These are phyloP conservation scores for Craterocephalus amniculus DNA, from an alignment of 2,797 vertebrate species.

Conservation along the genomic window DNA sequence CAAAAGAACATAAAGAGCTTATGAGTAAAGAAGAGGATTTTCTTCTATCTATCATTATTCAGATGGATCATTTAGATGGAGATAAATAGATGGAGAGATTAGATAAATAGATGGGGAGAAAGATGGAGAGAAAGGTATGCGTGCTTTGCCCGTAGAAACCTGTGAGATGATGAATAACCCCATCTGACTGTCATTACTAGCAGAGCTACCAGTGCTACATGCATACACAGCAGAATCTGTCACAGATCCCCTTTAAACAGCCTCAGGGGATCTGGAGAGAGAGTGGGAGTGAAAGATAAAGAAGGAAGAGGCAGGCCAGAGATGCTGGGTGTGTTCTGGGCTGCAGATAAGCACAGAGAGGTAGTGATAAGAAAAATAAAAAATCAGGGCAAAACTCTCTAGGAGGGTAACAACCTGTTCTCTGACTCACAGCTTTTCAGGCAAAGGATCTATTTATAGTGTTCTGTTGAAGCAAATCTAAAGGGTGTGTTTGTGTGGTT, in stretches of 20 bases:
- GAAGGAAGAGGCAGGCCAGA: slow-evolving; percentile 13
- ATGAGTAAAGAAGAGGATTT: slow-evolving; percentile 38
- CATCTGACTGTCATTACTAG: slow-evolving; percentile 59
- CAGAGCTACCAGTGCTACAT: slow-evolving; percentile 40
- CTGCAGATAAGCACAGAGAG: slow-evolving; percentile 36
- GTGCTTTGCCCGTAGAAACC: slow-evolving; percentile 34
- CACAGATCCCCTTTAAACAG: slow-evolving; percentile 62
- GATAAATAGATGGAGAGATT: slow-evolving; percentile 37
- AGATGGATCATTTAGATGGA: slow-evolving; percentile 42
- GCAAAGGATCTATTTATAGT: slow-evolving; percentile 47
- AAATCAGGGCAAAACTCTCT: slow-evolving; percentile 60
- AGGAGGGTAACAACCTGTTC: slow-evolving; percentile 59
- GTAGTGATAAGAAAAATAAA: slow-evolving; percentile 3
- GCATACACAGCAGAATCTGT: slow-evolving; percentile 53
- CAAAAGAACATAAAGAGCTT: slow-evolving; percentile 33
- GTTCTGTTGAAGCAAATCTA: slow-evolving; percentile 21
- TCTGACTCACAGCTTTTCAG: background rate
- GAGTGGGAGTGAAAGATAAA: slow-evolving; percentile 33
- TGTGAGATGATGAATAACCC: slow-evolving; percentile 57
- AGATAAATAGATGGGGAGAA: background rate
- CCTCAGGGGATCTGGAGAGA: slow-evolving; percentile 40
- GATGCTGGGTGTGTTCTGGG: slow-evolving; percentile 47
- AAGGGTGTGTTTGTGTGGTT: slow-evolving; percentile 29
- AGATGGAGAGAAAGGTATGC: background rate
- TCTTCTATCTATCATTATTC: slow-evolving; percentile 48